These are phyloP conservation scores for Dascillus cervinus DNA, from an alignment of 2,888 invertebrate species.

Conservation along the genomic window DNA sequence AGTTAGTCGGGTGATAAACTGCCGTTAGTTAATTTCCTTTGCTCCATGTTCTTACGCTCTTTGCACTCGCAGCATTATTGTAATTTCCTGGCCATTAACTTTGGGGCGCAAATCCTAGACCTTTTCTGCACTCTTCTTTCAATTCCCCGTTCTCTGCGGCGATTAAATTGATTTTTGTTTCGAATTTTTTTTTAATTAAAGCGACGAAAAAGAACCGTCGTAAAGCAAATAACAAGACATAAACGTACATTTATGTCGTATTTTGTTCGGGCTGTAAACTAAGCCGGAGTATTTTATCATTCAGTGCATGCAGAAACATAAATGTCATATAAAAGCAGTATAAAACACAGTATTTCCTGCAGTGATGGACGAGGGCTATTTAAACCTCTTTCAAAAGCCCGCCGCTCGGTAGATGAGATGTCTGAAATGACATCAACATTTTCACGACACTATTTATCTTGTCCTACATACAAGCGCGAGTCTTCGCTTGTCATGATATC, in stretches of 20 bases:
- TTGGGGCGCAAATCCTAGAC: slow-evolving; percentile 21
- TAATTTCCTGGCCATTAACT: slow-evolving; percentile 31
- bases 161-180: neutral
- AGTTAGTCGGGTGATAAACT: too few species aligned
- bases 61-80: slow-evolving; percentile 28
- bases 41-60: slow-evolving; percentile 24
- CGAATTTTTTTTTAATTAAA: slow-evolving; percentile 1
- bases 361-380: slow-evolving; percentile 5
- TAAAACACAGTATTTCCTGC: slow-evolving; percentile 3
- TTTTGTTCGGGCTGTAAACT: too few species aligned
- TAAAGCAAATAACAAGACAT: too few species aligned
- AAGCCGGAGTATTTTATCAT: too few species aligned
- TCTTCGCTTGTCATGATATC: too few species aligned
- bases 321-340: too few species aligned
- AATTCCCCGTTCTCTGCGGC: slow-evolving; percentile 6
- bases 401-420: slow-evolving; percentile 7
- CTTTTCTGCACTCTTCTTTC: slow-evolving; percentile 19
- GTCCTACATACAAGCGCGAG: too few species aligned
- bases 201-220: slow-evolving; percentile 2
- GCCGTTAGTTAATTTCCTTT: slow-evolving; percentile 23
- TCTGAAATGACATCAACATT: slow-evolving; percentile 8
- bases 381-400: slow-evolving; percentile 4
- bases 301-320: too few species aligned
- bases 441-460: slow-evolving; percentile 8
- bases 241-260: too few species aligned